These are phyloP conservation scores for Grapholita molesta DNA, from an alignment of 1,140 invertebrate genomes.

Conservation along the genomic window DNA sequence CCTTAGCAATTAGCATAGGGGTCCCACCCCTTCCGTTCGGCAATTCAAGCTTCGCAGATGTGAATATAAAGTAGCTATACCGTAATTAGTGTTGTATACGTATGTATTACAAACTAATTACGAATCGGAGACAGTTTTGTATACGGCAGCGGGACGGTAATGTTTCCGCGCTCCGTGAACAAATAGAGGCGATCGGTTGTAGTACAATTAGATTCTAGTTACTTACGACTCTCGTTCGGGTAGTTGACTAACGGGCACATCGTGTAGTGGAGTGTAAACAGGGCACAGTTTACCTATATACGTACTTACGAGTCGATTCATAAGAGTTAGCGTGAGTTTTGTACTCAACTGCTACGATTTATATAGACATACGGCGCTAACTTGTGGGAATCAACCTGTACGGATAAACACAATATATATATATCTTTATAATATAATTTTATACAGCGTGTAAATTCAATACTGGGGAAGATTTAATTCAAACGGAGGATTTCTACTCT, in stretches of 20 bases:
- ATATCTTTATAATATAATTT: too few relatives aligned
- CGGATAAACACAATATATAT: too few relatives aligned
- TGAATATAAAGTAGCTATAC: constrained; percentile 13
- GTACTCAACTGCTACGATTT: too few relatives aligned
- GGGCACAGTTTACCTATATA: too few relatives aligned
- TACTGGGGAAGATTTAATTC: too few relatives aligned
- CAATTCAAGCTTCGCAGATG: constrained; percentile 2
- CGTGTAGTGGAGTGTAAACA: background rate
- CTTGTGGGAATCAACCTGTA: too few relatives aligned
- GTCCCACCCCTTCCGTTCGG: constrained; percentile 11
- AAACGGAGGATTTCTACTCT: too few relatives aligned
- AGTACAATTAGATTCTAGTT: background rate
- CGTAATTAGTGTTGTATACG: background rate
- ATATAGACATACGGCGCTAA: too few relatives aligned
- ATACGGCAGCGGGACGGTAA: background rate
- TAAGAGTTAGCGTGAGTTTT: too few relatives aligned
- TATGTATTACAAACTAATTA: constrained; percentile 1
- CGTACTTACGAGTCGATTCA: too few relatives aligned
- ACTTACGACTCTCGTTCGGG: background rate
- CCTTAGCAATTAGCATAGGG: constrained; percentile 13
- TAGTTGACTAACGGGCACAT: background rate
- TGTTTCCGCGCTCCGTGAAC: background rate
- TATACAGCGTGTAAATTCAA: too few relatives aligned
- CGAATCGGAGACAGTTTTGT: constrained; percentile 1
- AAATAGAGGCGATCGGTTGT: background rate